These are phyloP conservation scores for Apogon talboti DNA, from an alignment of 2,797 vertebrate genomes.

Conservation along the genomic window DNA sequence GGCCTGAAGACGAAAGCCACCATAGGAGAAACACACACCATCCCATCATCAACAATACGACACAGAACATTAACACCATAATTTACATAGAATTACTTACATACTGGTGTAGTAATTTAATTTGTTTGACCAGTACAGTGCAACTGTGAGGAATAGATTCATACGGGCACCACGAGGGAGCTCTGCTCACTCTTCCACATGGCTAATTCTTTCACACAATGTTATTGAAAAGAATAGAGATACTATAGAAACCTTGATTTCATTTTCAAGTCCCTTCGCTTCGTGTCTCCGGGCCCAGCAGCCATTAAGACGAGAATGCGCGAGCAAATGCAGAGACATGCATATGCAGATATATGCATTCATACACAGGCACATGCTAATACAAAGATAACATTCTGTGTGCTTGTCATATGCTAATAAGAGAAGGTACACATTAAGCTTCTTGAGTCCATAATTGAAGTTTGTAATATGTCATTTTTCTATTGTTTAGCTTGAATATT, in stretches of 20 bases:
- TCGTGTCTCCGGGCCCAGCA: conserved; percentile 21
- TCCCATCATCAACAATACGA: conserved; percentile 85
- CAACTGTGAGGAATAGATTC: conserved; percentile 89
- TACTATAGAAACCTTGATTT: conserved; percentile 68
- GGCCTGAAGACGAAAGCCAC: conserved; percentile 83
- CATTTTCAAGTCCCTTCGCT: conserved; percentile 61
- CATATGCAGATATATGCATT: conserved; percentile 28
- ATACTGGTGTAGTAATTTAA: conserved; percentile 93
- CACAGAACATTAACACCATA: conserved; percentile 95
- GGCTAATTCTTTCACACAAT: conserved; percentile 80
- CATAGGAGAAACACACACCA: conserved; percentile 74
- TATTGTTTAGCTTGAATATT: conserved; percentile 32
- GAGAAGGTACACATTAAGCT: conserved; percentile 37
- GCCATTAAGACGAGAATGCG: conserved; percentile 20
- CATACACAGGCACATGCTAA: conserved; percentile 22
- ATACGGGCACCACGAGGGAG: conserved; percentile 83
- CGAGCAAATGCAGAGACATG: conserved; percentile 4
- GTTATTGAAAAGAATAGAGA: conserved; percentile 70
- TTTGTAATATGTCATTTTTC: conserved; percentile 24
- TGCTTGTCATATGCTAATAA: conserved; percentile 44
- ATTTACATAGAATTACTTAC: conserved; percentile 97
- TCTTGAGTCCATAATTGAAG: conserved; percentile 18
- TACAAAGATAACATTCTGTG: conserved; percentile 38
- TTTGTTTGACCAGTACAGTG: conserved; percentile 92
- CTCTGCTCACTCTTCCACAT: conserved; percentile 86